Evolutionary conservation across 2,888 invertebrate genomes (phyloP), one percentile per base, ranked within the genome.

Genomic region (Heterodera filipjevi): DNA sequence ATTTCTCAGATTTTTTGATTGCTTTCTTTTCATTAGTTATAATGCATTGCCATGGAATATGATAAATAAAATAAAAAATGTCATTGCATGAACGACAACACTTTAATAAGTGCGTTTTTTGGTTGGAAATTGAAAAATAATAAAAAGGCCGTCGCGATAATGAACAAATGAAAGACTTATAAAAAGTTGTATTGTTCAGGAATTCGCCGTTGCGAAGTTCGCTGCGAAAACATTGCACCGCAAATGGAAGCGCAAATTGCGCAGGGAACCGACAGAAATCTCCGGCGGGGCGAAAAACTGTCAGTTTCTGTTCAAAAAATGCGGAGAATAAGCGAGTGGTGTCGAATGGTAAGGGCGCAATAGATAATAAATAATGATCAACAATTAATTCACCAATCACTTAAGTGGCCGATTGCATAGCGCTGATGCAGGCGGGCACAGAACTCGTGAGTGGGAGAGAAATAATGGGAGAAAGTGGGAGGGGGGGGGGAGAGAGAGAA

Each of bases 391-490:
- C 10, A 16, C 16, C 16, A 49, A 49, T 49, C 14, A 19, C 5
- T 86, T 39, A 90, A 92, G 92, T 92, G 49, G 89, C 90, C 78
- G 92, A 92, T 85, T 92, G 92, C 85, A 89, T 92, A 82, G 89
- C 90, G 68, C 91, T 91, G 85, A 92, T 92, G 92, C 91, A 92
- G 84, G 90, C 90, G 73, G 92, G 92, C 16, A 91, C 91, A 82
- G 92, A 91, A 84, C 89, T 92, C 82, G 90, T 92, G 73, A 66
- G 32, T 14, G 46, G 44, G 27, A 27, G 5, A 64, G 64, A 64
- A 5, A 44, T 10, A 44, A 12, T 49, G 46, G 46, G 46, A 49
- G 46, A 14, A 16, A 49, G 16, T 12, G 19, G 46, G 16, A 14
- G 16, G 46, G 19, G 14, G 10, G 46, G 16, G 46, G 46, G 46